Percentiles rank a stretch among this genome's conserved stretches.
These are phyloP conservation scores for Drosophila seguyi DNA, from an alignment of 1,140 invertebrate species.

Conservation along the genomic window DNA sequence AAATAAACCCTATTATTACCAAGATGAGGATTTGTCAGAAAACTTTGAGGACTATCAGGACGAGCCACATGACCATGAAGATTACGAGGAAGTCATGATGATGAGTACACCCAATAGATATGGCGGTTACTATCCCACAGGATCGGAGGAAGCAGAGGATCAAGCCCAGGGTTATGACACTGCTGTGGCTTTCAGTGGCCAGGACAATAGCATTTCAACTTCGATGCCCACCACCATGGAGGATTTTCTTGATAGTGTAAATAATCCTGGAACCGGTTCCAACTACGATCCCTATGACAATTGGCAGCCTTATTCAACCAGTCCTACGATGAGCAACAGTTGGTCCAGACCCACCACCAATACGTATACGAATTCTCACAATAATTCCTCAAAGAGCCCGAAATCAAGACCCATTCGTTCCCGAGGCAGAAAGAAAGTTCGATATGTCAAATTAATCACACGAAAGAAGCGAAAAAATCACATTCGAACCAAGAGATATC, in stretches of 20 bases:
- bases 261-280: background rate
- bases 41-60: slow-evolving; percentile 55
- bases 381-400: slow-evolving; percentile 9
- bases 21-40: slow-evolving; percentile 35
- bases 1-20: slow-evolving; percentile 18
- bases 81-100: slow-evolving; percentile 32
- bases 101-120: slow-evolving; percentile 9
- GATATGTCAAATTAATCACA: slow-evolving; percentile 58
- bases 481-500: slow-evolving; percentile 62
- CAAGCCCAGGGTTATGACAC: slow-evolving; percentile 45
- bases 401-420: slow-evolving; percentile 22
- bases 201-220: slow-evolving; percentile 47
- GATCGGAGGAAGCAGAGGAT: slow-evolving; percentile 30
- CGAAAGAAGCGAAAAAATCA: slow-evolving; percentile 73
- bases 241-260: slow-evolving; percentile 45
- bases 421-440: slow-evolving; percentile 26
- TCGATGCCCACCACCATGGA: slow-evolving; percentile 53
- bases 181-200: slow-evolving; percentile 60
- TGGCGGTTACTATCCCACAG: slow-evolving; percentile 24
- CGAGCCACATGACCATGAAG: slow-evolving; percentile 15
- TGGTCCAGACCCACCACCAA: slow-evolving; percentile 22
- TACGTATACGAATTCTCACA: slow-evolving; percentile 4
- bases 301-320: slow-evolving; percentile 33
- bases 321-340: slow-evolving; percentile 1
- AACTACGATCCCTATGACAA: slow-evolving; percentile 37